These are phyloP conservation scores for Drosophila parabipectinata DNA, from an alignment of 1,140 invertebrate species.

Conservation along the genomic window DNA sequence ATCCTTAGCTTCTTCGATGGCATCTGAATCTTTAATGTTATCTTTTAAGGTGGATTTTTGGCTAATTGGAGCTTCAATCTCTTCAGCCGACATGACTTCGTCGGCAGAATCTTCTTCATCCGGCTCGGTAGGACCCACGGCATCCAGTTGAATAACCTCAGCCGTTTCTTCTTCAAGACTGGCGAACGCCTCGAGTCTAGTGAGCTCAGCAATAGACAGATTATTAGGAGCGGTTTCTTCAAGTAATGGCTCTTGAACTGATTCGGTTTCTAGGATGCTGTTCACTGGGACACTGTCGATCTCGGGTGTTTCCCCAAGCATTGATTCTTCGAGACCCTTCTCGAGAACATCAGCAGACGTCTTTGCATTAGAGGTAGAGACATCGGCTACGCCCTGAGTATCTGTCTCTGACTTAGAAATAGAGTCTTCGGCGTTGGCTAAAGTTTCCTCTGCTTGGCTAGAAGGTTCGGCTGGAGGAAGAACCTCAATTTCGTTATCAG, in stretches of 20 bases:
- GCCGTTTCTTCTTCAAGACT: neutral
- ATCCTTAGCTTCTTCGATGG: neutral
- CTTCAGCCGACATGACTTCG: neutral
- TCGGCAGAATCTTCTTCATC: neutral
- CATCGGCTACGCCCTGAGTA: no score
- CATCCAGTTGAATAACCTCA: neutral
- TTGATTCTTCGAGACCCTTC: neutral
- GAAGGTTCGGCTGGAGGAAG: no score
- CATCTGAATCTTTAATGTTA: neutral
- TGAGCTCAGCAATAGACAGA: neutral
- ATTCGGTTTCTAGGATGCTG: neutral
- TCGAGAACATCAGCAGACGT: neutral
- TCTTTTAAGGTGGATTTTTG: neutral
- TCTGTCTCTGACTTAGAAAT: neutral
- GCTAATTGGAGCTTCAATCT: neutral
- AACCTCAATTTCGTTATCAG: neutral
- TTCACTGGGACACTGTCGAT: neutral
- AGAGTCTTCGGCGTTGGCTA: neutral
- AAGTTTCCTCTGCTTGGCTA: neutral
- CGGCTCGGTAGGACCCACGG: neutral
- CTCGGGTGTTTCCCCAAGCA: neutral
- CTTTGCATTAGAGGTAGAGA: neutral
- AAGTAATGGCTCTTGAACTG: neutral
- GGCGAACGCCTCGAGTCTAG: neutral
- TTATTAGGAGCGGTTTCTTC: neutral